Conservation (phyloP, 2,888 invertebrate species). For the Aleiodes alternator region DNA sequence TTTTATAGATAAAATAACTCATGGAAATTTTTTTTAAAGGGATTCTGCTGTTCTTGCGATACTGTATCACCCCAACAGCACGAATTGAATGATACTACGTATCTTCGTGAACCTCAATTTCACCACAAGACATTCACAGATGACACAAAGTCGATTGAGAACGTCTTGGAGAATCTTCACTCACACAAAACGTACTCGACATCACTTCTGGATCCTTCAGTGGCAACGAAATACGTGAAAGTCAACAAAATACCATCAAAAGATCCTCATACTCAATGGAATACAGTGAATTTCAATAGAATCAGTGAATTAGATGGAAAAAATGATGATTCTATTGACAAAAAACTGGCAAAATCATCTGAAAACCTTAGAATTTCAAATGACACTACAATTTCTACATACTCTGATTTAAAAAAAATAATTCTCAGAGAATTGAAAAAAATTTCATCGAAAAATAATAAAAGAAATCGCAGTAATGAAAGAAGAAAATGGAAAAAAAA, state of each 20-base stretch:
- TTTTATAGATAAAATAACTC: no score
- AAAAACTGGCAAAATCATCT: background rate
- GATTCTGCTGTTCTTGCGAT: constrained; percentile 77
- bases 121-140: constrained; percentile 38
- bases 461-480: background rate
- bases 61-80: constrained; percentile 63
- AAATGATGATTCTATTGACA: background rate
- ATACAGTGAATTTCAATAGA: background rate
- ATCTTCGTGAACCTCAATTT: constrained; percentile 37
- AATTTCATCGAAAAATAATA: no score
- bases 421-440: background rate
- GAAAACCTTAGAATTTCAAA: background rate
- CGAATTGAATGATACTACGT: constrained; percentile 42
- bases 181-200: constrained; percentile 23
- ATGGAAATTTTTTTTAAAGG: constrained; percentile 58
- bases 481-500: constrained; percentile 9
- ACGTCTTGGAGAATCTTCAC: constrained; percentile 37
- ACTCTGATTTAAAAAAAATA: background rate
- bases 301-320: background rate
- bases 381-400: background rate
- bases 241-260: constrained; percentile 71
- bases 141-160: constrained; percentile 39
- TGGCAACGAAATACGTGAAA: constrained; percentile 10
- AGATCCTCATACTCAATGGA: constrained; percentile 3
- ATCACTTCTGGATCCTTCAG: constrained; percentile 17